Evolutionary conservation across 1,140 invertebrate species (phyloP).

Genomic region (Colletes gigas): DNA sequence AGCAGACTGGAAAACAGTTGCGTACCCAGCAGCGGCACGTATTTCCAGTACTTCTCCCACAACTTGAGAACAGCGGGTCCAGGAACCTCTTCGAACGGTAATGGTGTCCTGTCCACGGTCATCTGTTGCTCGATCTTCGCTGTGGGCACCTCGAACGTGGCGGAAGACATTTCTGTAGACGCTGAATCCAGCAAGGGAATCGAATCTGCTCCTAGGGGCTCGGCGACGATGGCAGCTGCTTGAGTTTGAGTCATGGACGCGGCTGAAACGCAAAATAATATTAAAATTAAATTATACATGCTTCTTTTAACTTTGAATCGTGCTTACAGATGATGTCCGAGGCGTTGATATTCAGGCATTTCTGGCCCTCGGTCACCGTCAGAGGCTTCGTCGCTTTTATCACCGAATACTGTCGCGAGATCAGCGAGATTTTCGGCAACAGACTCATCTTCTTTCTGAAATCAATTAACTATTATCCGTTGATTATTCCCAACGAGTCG

Average conservation of each 20-base stretch:
- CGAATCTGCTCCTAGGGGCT: slow-evolving; percentile 24
- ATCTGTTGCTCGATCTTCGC: background rate
- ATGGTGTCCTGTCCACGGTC: slow-evolving; percentile 49
- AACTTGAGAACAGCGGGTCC: slow-evolving; percentile 83
- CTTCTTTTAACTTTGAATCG: background rate
- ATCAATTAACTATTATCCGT: background rate
- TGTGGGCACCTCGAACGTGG: slow-evolving; percentile 34
- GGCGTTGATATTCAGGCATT: slow-evolving; percentile 25
- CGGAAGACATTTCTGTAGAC: slow-evolving; percentile 2
- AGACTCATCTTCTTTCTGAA: slow-evolving; percentile 28
- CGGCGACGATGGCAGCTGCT: slow-evolving; percentile 7
- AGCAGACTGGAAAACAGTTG: slow-evolving; percentile 83
- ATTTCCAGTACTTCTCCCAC: slow-evolving; percentile 82
- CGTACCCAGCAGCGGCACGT: slow-evolving; percentile 83
- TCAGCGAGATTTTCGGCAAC: slow-evolving; percentile 5
- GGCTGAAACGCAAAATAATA: slow-evolving; percentile 4
- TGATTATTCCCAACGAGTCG: too few species aligned
- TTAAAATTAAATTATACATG: too few species aligned
- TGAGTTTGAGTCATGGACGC: slow-evolving; percentile 25
- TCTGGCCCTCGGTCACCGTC: slow-evolving; percentile 14
- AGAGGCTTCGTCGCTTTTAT: slow-evolving; percentile 37
- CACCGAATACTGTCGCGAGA: slow-evolving; percentile 33
- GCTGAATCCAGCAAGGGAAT: slow-evolving; percentile 39
- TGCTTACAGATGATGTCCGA: slow-evolving; percentile 42
- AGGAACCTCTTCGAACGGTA: slow-evolving; percentile 84